These are phyloP conservation scores for Drosophila nigritarsus DNA, from an alignment of 2,888 invertebrate species.

Conservation along the genomic window DNA sequence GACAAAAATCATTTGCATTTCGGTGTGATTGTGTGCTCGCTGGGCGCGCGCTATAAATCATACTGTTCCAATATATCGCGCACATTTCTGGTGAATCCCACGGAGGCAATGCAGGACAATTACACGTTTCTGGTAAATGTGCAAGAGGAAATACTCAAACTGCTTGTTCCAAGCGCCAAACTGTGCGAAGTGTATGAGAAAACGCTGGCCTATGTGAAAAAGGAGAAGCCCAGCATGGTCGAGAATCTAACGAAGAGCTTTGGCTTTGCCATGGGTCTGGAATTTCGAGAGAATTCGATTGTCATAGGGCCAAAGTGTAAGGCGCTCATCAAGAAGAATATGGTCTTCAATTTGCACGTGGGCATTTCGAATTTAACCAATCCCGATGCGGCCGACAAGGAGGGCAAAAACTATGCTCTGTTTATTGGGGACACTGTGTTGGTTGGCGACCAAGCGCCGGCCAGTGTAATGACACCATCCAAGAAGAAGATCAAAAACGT, in stretches of 20 bases:
- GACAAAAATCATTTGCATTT: conserved; percentile 98
- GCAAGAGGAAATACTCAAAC: conserved; percentile 95
- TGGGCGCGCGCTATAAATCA: conserved; percentile 97
- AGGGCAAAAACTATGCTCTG: conserved; percentile 95
- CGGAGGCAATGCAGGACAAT: conserved; percentile 90
- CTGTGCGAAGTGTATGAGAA: conserved; percentile 95
- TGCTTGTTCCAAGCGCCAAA: conserved; percentile 92
- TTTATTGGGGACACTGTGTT: conserved; percentile 99
- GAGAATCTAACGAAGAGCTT: conserved; percentile 97
- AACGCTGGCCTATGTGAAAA: conserved; percentile 92
- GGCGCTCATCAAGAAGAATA: conserved; percentile 93
- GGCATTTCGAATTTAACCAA: conserved; percentile 95
- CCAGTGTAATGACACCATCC: conserved; percentile 93
- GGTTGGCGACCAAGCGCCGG: conserved; percentile 95
- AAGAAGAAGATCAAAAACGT: conserved; percentile 98
- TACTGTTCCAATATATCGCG: conserved; percentile 99
- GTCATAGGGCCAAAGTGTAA: conserved; percentile 96
- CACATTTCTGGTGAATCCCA: conserved; percentile 98
- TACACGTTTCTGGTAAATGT: conserved; percentile 96
- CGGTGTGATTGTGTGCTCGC: conserved; percentile 96
- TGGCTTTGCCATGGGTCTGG: conserved; percentile 99
- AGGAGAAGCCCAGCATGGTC: conserved; percentile 92
- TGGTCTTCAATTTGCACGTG: conserved; percentile 98
- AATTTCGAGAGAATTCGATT: conserved; percentile 97
- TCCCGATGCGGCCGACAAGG: conserved; percentile 92